Evolutionary conservation across 2,113 vertebrate genomes (phyloP).

Genomic region (Clinocottus analis): DNA sequence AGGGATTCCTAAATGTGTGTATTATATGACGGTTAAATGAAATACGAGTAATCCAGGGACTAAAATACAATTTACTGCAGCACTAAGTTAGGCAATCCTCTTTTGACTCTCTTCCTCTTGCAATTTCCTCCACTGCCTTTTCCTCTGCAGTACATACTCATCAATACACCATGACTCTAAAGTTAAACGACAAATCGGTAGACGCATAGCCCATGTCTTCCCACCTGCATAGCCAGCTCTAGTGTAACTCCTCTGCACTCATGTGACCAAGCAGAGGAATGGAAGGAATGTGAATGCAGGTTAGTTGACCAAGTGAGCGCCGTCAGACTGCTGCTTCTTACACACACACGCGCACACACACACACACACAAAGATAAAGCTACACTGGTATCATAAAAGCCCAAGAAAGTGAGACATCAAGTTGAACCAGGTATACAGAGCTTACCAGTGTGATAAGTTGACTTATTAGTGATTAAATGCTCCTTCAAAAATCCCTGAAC

Average conservation of each 20-base stretch:
- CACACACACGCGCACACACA: constrained; percentile 22
- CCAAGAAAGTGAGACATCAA: background rate
- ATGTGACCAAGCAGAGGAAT: constrained; percentile 72
- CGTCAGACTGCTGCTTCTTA: constrained; percentile 26
- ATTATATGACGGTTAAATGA: background rate
- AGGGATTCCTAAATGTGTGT: constrained; percentile 13
- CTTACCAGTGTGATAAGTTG: background rate
- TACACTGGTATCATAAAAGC: background rate
- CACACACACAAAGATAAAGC: background rate
- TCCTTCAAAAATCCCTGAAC: background rate
- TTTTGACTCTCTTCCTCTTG: background rate
- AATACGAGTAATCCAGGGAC: background rate
- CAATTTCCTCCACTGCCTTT: background rate
- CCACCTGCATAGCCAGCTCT: constrained; percentile 9
- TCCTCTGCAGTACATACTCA: background rate
- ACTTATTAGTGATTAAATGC: background rate
- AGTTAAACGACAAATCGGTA: constrained; percentile 13
- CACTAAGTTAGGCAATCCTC: background rate
- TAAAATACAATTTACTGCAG: background rate
- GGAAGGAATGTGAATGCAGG: constrained; percentile 78
- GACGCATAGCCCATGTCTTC: background rate
- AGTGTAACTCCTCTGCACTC: constrained; percentile 48
- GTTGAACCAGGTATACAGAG: background rate
- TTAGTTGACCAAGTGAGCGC: constrained; percentile 61
- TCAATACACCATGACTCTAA: background rate